Percentiles rank a stretch among this genome's conserved stretches.
Conservation (phyloP, 2,797 vertebrate species). For the Muscicapa striata region DNA sequence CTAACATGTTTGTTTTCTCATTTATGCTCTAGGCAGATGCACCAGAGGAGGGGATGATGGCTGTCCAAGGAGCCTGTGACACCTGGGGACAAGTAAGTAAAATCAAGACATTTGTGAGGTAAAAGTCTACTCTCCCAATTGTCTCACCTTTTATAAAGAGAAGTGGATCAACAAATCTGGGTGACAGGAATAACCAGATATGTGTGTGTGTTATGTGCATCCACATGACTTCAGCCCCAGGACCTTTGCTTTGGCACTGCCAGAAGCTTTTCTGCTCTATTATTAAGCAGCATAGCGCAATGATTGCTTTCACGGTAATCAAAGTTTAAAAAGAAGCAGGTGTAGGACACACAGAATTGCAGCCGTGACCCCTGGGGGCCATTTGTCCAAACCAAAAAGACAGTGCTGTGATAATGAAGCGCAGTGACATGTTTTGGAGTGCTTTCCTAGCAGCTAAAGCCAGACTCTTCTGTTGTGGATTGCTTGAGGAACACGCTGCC, state of each 20-base stretch:
- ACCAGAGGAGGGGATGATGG: fast-evolving
- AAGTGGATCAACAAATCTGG: not conserved
- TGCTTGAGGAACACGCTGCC: fast-evolving
- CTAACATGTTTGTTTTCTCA: not conserved
- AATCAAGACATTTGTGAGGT: not conserved
- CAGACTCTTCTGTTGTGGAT: not conserved
- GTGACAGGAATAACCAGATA: not conserved
- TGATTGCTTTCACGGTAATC: not conserved
- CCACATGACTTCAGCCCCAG: not conserved
- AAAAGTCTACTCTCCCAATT: not conserved
- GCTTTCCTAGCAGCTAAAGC: not conserved
- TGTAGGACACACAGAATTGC: not conserved
- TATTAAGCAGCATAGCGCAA: not conserved
- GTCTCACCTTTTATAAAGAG: not conserved
- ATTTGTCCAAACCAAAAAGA: not conserved
- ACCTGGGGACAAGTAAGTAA: not conserved
- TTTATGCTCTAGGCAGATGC: not conserved
- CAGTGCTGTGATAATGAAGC: not conserved
- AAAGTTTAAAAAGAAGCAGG: not conserved
- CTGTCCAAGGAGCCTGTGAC: not conserved
- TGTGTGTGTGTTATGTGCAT: not conserved
- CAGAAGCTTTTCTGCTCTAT: not conserved
- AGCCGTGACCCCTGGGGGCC: not conserved
- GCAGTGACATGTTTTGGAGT: not conserved
- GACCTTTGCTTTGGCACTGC: not conserved